Evolutionary conservation across 2,797 vertebrate genomes (phyloP).

Genomic region (Sebastolobus altivelis): DNA sequence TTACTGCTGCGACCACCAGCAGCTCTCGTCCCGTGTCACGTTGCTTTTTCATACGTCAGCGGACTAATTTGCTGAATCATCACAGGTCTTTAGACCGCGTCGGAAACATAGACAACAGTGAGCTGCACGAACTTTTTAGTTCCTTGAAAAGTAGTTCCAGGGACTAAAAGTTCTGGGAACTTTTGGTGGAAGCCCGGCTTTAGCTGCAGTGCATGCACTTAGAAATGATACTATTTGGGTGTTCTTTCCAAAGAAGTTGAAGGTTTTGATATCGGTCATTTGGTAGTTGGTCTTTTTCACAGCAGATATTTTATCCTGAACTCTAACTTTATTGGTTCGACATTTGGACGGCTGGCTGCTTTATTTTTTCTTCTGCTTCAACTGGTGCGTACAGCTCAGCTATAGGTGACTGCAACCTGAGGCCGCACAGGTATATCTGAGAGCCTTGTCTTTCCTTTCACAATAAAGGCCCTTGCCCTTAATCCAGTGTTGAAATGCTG

Average conservation of each 20-base stretch:
- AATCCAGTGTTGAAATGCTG: constrained; percentile 2
- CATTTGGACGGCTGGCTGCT: not conserved
- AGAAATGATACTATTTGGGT: not conserved
- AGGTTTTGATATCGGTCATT: not conserved
- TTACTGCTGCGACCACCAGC: too few species aligned
- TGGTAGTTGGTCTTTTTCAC: not conserved
- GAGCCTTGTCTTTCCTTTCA: constrained; percentile 39
- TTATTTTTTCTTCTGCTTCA: constrained; percentile 37
- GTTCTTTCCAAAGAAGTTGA: not conserved
- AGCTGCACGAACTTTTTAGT: too few species aligned
- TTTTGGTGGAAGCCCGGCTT: too few species aligned
- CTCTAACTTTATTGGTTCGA: constrained; percentile 24
- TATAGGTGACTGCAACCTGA: constrained; percentile 53
- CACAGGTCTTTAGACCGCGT: too few species aligned
- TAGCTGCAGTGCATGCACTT: not conserved
- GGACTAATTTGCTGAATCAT: too few species aligned
- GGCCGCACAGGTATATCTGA: constrained; percentile 21
- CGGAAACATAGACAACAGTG: too few species aligned
- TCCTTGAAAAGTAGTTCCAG: too few species aligned
- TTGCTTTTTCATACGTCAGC: too few species aligned
- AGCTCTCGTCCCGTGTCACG: too few species aligned
- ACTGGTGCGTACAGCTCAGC: constrained; percentile 23
- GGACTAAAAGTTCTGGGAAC: too few species aligned
- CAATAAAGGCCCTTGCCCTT: constrained; percentile 30
- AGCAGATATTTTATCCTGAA: not conserved